A percentile compares a stretch with the other conserved stretches of the same genome.
Conservation (phyloP, 2,888 invertebrate species). For the Auanema sp. region DNA sequence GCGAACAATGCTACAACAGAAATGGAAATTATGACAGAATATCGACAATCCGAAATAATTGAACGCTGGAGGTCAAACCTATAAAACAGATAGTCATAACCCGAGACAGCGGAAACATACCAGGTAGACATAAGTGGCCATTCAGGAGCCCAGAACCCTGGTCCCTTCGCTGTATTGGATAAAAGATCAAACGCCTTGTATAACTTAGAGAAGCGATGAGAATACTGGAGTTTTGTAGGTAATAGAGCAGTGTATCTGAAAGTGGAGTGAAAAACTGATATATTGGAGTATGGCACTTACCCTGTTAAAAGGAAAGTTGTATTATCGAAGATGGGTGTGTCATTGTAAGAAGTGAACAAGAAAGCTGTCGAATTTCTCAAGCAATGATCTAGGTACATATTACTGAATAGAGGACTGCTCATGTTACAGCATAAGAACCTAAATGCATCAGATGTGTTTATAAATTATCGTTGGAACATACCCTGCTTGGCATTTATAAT, state of each 20-base stretch:
- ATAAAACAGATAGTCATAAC: conserved; percentile 1
- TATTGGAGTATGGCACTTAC: conserved; percentile 11
- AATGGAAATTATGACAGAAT: conserved; percentile 52
- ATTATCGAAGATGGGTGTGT: conserved; percentile 62
- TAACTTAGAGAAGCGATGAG: conserved; percentile 52
- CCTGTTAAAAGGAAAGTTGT: conserved; percentile 55
- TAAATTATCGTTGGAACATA: conserved; percentile 13
- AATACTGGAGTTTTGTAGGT: conserved; percentile 50
- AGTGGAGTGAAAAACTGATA: not conserved
- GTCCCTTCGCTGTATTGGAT: conserved; percentile 31
- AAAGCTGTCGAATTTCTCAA: conserved; percentile 54
- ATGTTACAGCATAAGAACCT: conserved; percentile 45
- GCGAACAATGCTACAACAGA: conserved; percentile 58
- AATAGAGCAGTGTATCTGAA: conserved; percentile 56
- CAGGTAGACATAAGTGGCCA: conserved; percentile 55
- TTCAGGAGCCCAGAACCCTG: conserved; percentile 59
- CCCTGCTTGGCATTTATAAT: conserved; percentile 36
- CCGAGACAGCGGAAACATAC: conserved; percentile 7
- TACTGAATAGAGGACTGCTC: conserved; percentile 29
- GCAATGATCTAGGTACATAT: conserved; percentile 40
- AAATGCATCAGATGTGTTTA: not conserved
- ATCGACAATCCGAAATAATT: conserved; percentile 57
- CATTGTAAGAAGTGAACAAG: conserved; percentile 58
- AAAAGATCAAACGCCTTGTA: conserved; percentile 47
- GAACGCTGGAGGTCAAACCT: conserved; percentile 59